phyloP scores from a whole-genome alignment of 2,113 vertebrate genomes.

The Fregetta grallaria region DNA sequence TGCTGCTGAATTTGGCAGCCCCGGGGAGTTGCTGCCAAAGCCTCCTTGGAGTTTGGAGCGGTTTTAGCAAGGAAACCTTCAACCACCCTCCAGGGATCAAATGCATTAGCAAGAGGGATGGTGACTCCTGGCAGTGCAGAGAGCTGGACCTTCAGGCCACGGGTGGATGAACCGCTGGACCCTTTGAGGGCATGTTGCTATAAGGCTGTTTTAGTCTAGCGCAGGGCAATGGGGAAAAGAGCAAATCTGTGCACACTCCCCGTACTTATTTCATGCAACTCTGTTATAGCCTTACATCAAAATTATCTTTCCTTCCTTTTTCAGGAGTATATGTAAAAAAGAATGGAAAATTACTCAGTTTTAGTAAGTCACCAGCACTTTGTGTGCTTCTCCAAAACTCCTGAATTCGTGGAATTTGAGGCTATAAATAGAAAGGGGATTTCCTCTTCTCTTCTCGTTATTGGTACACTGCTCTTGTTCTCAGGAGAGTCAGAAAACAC shows the following conservation, averaged over 20 bases:
- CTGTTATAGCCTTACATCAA: background rate
- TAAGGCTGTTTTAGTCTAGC: background rate
- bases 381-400: background rate
- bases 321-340: background rate
- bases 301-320: background rate
- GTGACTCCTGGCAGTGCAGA: background rate
- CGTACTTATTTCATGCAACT: background rate
- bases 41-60: background rate
- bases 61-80: background rate
- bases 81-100: background rate
- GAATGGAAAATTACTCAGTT: background rate
- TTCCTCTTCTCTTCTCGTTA: background rate
- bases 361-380: background rate
- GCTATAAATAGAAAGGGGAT: background rate
- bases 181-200: background rate
- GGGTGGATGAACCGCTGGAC: background rate
- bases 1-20: background rate
- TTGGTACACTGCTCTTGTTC: background rate
- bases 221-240: background rate
- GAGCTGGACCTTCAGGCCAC: background rate
- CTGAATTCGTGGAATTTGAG: background rate
- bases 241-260: background rate
- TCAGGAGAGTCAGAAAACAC: slow-evolving; percentile 36
- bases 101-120: background rate
- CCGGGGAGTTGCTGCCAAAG: background rate